phyloP scores from a whole-genome alignment of 2,797 vertebrate species.

The Trachops cirrhosus region DNA sequence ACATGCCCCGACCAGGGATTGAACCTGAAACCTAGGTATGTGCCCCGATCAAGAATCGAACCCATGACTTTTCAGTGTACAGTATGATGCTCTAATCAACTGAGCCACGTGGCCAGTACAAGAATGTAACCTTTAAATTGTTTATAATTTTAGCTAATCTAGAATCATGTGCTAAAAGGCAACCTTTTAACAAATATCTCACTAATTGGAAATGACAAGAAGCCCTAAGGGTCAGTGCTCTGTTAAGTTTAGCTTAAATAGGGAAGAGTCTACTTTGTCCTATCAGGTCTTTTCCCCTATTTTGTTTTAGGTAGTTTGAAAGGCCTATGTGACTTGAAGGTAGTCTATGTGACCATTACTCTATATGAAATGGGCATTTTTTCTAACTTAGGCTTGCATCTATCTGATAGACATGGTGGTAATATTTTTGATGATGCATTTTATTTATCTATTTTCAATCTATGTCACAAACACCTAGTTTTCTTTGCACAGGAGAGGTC shows the following conservation, averaged over 20 bases:
- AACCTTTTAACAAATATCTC: not conserved
- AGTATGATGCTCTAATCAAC: not conserved
- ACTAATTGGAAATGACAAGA: not conserved
- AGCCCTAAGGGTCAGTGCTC: not conserved
- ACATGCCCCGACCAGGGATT: not conserved
- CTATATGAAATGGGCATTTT: not conserved
- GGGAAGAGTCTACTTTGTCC: not conserved
- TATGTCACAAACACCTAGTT: not conserved
- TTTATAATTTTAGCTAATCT: not conserved
- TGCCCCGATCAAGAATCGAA: not conserved
- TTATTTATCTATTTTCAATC: not conserved
- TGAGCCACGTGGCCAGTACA: not conserved
- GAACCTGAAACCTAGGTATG: not conserved
- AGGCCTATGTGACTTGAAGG: not conserved
- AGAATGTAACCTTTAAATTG: not conserved
- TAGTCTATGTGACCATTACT: not conserved
- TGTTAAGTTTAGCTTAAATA: not conserved
- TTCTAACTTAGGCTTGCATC: not conserved
- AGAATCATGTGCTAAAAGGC: not conserved
- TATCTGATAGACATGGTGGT: not conserved
- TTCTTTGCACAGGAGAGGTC: not conserved
- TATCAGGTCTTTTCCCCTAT: not conserved
- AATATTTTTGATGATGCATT: not conserved
- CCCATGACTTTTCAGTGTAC: not conserved
- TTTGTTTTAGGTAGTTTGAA: not conserved